Conservation (phyloP, 1,140 invertebrate genomes). For the Drosophila pseudoananassae region DNA sequence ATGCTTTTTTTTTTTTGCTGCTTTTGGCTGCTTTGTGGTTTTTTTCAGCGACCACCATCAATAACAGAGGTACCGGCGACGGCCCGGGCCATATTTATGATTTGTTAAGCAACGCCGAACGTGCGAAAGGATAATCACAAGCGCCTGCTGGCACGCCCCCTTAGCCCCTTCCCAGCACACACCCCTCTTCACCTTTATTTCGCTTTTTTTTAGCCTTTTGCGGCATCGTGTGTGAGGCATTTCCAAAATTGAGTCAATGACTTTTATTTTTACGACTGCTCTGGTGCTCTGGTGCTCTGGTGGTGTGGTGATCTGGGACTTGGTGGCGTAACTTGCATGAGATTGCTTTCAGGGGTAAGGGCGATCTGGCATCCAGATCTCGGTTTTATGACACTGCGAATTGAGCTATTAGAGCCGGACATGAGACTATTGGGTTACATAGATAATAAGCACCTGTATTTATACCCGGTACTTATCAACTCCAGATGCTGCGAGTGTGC, state of each 20-base stretch:
- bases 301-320: background rate
- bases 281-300: background rate
- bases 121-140: conserved; percentile 82
- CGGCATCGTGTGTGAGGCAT: conserved; percentile 75
- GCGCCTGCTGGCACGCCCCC: conserved; percentile 76
- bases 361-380: conserved; percentile 16
- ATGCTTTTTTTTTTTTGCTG: conserved; percentile 6
- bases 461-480: background rate
- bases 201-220: too few relatives aligned
- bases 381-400: conserved; percentile 65
- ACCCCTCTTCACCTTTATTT: background rate
- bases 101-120: conserved; percentile 81
- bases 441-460: conserved; percentile 1
- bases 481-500: background rate
- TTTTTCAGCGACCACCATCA: conserved; percentile 69
- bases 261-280: conserved; percentile 75
- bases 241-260: conserved; percentile 81
- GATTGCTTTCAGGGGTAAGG: background rate
- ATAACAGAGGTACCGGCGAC: conserved; percentile 67
- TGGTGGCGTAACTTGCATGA: background rate
- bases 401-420: conserved; percentile 65
- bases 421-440: background rate
- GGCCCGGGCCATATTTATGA: conserved; percentile 71
- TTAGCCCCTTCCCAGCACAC: conserved; percentile 8
- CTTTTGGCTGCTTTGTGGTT: conserved; percentile 26